These are phyloP conservation scores for Eupsilia transversa DNA, from an alignment of 2,888 invertebrate genomes.

Conservation along the genomic window DNA sequence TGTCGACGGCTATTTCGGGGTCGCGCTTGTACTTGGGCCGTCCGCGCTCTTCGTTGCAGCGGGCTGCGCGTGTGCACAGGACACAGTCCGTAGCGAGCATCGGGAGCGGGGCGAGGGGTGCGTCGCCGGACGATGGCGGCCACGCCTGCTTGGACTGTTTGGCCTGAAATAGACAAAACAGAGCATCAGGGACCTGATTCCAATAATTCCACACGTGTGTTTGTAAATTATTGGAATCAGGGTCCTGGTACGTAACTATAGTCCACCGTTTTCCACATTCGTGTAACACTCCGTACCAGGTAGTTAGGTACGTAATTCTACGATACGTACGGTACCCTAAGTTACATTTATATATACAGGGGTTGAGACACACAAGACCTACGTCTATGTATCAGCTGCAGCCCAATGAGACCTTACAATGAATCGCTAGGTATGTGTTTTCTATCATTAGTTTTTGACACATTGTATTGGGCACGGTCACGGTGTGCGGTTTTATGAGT, in stretches of 20 bases:
- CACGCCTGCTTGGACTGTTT: conserved; percentile 44
- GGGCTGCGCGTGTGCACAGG: conserved; percentile 28
- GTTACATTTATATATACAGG: background rate
- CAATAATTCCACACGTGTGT: background rate
- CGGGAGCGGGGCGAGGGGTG: conserved; percentile 16
- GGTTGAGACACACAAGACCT: background rate
- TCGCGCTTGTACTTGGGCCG: conserved; percentile 79
- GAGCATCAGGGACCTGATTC: background rate
- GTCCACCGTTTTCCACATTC: background rate
- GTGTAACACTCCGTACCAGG: background rate
- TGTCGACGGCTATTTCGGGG: conserved; percentile 72
- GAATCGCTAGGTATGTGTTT: background rate
- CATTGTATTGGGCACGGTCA: background rate
- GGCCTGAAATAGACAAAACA: conserved; percentile 45
- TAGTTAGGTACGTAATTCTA: background rate
- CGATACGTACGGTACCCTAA: too few relatives aligned
- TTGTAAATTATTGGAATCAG: background rate
- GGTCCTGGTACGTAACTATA: background rate
- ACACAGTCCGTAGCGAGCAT: conserved; percentile 26
- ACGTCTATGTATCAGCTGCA: background rate
- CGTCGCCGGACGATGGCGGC: conserved; percentile 36
- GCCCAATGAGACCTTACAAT: background rate
- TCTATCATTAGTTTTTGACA: background rate
- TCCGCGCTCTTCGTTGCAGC: conserved; percentile 19
- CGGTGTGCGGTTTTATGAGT: background rate